Base-by-base conservation (phyloP, 2,113 vertebrate species). In the Megaleporinus macrocephalus region DNA sequence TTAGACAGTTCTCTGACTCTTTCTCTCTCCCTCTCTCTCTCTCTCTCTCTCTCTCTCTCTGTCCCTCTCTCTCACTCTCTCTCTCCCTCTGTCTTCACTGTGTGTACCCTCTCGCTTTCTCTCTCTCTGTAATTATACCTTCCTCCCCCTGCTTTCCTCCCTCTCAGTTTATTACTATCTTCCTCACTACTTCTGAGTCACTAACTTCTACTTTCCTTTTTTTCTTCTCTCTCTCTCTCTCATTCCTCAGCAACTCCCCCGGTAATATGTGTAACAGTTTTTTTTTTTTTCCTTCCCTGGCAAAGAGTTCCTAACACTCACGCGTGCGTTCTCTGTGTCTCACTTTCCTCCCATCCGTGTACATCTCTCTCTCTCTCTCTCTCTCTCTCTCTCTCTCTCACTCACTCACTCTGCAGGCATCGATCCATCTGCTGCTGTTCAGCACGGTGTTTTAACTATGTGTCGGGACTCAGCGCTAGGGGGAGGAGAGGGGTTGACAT, bases 51-150 rank as follows among this genome's bases (percentile, higher is more conserved):
- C 79, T 89, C 83, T 90, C 80, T 70, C 82, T 86, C 85, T 79
- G 70, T 79, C 85, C 78, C 80, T 88, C 87, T 87, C 76, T 84
- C 85, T 82, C 78, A 82, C 73, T 82, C 86, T 87, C 87, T 88
- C 79, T 89, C 83, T 90, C 80, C 72, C 82, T 86, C 85, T 79
- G 70, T 79, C 71, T 72, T 76, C 72, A 81, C 78, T 73, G 82
- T 83, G 80, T 86, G 84, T 84, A 80, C 85, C 78, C 80, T 88
- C 87, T 87, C 76, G 85, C 85, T 82, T 80, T 84, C 73, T 82
- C 86, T 87, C 87, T 88, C 88, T 86, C 91, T 90, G 90, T 90
- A 93, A 92, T 93, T 94, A 94, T 94, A 93, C 90, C 90, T 92
- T 91, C 85, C 83, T 89, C 87, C 76, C 83, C 85, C 89, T 89